A percentile compares a stretch with the other conserved stretches of the same genome.
These are phyloP conservation scores for Myxocyprinus asiaticus DNA, from an alignment of 2,113 vertebrate species.

Conservation along the genomic window DNA sequence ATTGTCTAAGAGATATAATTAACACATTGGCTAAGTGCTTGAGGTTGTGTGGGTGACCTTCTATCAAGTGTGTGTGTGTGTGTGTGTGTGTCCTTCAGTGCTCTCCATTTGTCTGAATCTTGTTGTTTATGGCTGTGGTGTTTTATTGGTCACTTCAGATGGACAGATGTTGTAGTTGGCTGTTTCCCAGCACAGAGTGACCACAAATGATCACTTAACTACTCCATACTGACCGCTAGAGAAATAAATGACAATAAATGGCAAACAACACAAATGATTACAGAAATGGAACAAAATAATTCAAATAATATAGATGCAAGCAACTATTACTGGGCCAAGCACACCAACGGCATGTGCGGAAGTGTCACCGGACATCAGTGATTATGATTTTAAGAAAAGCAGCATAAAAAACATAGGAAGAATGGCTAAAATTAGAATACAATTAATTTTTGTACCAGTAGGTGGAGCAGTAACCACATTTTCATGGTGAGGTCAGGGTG, in stretches of 20 bases:
- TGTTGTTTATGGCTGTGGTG: constrained; percentile 72
- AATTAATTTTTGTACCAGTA: no score
- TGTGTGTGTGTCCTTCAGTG: constrained; percentile 68
- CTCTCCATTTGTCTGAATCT: constrained; percentile 69
- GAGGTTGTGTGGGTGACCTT: constrained; percentile 64
- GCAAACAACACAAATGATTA: constrained; percentile 73
- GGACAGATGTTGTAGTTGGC: constrained; percentile 70
- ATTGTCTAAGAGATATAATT: constrained; percentile 52
- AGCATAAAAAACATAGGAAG: no score
- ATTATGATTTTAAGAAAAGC: no score
- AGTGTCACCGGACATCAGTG: no score
- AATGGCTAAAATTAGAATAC: no score
- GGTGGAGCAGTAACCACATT: no score
- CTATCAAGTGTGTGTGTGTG: constrained; percentile 52
- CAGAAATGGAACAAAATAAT: constrained; percentile 40
- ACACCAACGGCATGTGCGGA: no score
- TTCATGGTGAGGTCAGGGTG: no score
- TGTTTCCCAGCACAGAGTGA: constrained; percentile 45
- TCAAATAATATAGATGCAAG: not conserved
- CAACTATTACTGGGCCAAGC: no score
- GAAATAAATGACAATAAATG: constrained; percentile 60
- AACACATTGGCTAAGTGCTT: constrained; percentile 43
- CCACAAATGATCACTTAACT: constrained; percentile 56
- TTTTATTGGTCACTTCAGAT: constrained; percentile 57
- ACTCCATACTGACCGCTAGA: constrained; percentile 24